These are phyloP conservation scores for Leucosticte australis DNA, from an alignment of 2,113 vertebrate species.

Conservation along the genomic window DNA sequence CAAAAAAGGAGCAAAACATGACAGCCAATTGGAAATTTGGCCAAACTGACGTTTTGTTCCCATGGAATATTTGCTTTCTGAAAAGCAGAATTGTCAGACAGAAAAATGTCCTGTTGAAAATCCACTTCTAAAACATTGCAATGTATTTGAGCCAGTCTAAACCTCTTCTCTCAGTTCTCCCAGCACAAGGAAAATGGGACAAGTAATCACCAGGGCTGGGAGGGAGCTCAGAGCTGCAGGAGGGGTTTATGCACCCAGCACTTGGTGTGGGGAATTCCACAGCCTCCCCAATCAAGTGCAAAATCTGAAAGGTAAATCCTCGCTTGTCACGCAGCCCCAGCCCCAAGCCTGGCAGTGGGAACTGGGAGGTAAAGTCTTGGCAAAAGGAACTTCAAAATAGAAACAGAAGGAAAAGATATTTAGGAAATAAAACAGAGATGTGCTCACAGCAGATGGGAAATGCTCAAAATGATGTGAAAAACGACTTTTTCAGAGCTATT, in stretches of 20 bases:
- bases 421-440: slow-evolving; percentile 39
- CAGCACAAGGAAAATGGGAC: background rate
- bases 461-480: background rate
- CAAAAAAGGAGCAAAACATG: background rate
- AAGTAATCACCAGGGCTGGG: background rate
- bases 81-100: background rate
- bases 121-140: background rate
- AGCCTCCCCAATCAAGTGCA: background rate
- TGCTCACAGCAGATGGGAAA: slow-evolving; percentile 49
- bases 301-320: slow-evolving; percentile 7
- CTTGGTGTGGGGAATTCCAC: background rate
- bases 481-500: slow-evolving; percentile 5
- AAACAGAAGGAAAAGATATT: slow-evolving; percentile 47
- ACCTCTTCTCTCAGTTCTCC: background rate
- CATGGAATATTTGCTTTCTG: background rate
- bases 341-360: background rate
- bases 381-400: slow-evolving; percentile 31
- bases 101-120: background rate
- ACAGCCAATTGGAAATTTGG: background rate
- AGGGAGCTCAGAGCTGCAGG: background rate
- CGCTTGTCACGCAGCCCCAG: background rate
- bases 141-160: background rate
- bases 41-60: background rate
- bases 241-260: background rate
- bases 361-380: slow-evolving; percentile 2